Conservation (phyloP, 1,140 invertebrate species). For the Zophobas atratus region DNA sequence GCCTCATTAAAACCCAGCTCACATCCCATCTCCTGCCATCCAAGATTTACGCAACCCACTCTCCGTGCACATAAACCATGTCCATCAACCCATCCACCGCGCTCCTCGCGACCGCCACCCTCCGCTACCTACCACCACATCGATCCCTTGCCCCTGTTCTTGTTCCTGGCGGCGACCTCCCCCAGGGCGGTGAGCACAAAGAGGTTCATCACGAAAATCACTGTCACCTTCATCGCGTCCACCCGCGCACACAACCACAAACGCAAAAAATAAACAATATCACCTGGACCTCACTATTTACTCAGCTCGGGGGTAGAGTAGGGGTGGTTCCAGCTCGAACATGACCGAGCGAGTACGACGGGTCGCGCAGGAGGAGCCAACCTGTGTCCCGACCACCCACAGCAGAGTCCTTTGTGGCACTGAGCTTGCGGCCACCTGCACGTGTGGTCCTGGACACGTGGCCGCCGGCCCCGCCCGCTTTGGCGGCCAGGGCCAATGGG, state of each 20-base stretch:
- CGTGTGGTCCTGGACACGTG: slow-evolving; percentile 66
- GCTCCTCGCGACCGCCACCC: background rate
- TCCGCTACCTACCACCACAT: slow-evolving; percentile 72
- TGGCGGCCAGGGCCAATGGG: slow-evolving; percentile 51
- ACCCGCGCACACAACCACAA: slow-evolving; percentile 54
- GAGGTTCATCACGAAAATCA: slow-evolving; percentile 57
- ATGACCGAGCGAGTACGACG: slow-evolving; percentile 55
- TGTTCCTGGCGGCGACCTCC: slow-evolving; percentile 66
- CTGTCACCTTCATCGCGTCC: slow-evolving; percentile 48
- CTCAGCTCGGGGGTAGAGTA: slow-evolving; percentile 63
- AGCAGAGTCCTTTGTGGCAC: slow-evolving; percentile 61
- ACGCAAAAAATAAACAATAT: slow-evolving; percentile 69
- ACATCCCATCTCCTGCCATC: slow-evolving; percentile 18
- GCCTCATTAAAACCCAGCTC: slow-evolving; percentile 29
- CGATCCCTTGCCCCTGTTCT: slow-evolving; percentile 72
- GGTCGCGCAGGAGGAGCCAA: slow-evolving; percentile 63
- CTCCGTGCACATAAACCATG: slow-evolving; percentile 38
- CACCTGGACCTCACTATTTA: slow-evolving; percentile 65
- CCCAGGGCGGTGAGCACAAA: slow-evolving; percentile 48
- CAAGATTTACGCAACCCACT: slow-evolving; percentile 47
- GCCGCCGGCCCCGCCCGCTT: slow-evolving; percentile 53
- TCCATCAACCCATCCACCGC: slow-evolving; percentile 18
- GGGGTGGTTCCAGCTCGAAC: slow-evolving; percentile 60
- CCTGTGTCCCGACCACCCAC: slow-evolving; percentile 62
- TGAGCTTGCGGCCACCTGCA: slow-evolving; percentile 58